Base-by-base conservation (phyloP, 2,797 vertebrate species). In the Karalla daura region DNA sequence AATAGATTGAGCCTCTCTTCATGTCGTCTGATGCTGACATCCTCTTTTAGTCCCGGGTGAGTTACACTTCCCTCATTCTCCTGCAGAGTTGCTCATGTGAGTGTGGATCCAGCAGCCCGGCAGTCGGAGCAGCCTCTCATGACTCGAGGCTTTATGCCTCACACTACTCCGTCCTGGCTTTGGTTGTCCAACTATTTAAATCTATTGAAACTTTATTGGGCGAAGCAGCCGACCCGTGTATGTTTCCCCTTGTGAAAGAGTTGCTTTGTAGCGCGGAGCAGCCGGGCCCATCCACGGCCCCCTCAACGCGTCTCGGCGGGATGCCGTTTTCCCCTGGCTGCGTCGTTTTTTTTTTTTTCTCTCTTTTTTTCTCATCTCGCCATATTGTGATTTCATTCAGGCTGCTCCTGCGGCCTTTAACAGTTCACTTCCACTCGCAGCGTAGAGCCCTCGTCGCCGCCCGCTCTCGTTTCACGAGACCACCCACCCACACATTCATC, bases 371-470 rank as follows among this genome's bases (percentile, higher is more conserved):
- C 74, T 80, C 80, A 88, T 88, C 78, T 88, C 78, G 80, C 66
- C 76, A 86, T 96, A 95, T 96, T 96, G 95, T 96, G 95, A 96
- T 97, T 98, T 95, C 95, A 95, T 89, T 95, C 93, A 95, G 94
- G 90, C 94, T 96, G 95, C 95, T 95, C 95, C 90, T 93, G 91
- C 81, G 93, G 94, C 93, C 95, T 95, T 95, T 95, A 97, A 95
- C 96, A 96, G 96, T 95, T 96, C 95, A 96, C 95, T 95, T 96
- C 91, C 93, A 93, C 93, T 45, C 84, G 89, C 93, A 89, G 93
- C 93, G 93, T 93, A 95, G 95, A 96, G 96, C 92, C 87, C 85
- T 76, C 81, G 81, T 86, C 90, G 86, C 74, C 25, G 59, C 80
- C 71, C 69, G 50, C 81, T 90, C 92, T 89, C 89, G 81, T 91